Base-by-base conservation (phyloP, 2,113 vertebrate genomes). In the Chloropsis cyanopogon region DNA sequence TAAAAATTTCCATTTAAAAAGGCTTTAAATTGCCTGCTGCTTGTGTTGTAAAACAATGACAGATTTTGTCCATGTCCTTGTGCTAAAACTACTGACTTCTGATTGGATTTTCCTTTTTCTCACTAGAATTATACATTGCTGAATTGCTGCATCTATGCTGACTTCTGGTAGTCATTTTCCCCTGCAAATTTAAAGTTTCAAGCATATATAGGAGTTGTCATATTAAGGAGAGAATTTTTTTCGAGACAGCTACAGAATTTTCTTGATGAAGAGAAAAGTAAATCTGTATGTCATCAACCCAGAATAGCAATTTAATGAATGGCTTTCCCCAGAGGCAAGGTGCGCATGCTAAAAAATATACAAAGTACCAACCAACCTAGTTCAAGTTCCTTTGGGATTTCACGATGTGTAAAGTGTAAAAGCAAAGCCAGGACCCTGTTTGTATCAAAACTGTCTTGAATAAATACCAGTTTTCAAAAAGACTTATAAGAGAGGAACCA, bases 281-380 rank as follows among this genome's bases (percentile, higher is more conserved):
- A 95, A 93, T 92, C 84, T 92, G 82, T 95, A 88, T 97, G 95
- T 91, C 96, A 92, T 84, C 92, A 94, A 59, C 50, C 50, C 57
- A 79, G 59, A 92, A 88, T 18, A 89, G 92, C 91, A 86, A 76
- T 91, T 92, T 94, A 96, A 92, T 91, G 85, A 95, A 96, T 89
- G 42, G 16, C 52, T 91, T 73, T 96, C 68, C 86, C 85, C 41
- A 82, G 82, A 47, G 95, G 44, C 57, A 97, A 96, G 96, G 95
- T 95, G 91, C 11, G 0, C 59, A 68, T 2, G 15, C 80, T 91
- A 88, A 91, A 93, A 93, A 93, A 95, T 97, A 95, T 78, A 94
- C 90, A 90, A 89, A 91, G 85, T 95, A 84, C 87, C 64, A 57
- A 70, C 66, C 42, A 89, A 80, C 53, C 23, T 59, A 35, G n/a